These are phyloP conservation scores for Artibeus jamaicensis DNA, from an alignment of 2,797 vertebrate species.

Conservation along the genomic window DNA sequence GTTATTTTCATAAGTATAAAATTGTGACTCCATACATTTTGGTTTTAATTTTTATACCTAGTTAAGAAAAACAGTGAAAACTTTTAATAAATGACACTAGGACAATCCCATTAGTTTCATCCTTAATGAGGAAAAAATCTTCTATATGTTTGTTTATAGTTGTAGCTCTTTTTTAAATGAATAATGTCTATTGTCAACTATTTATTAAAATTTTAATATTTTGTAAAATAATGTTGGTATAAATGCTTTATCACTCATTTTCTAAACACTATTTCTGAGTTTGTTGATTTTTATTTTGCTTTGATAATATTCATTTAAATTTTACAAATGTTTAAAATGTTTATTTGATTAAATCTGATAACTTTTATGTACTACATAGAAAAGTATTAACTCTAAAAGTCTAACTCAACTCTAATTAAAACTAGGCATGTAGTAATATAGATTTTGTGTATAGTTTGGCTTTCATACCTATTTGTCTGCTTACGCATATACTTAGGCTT, in stretches of 20 bases:
- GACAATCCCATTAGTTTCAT: neutral
- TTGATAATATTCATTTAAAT: neutral
- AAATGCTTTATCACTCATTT: neutral
- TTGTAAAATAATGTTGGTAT: neutral
- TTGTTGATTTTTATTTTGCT: constrained; percentile 18
- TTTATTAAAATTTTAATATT: constrained; percentile 9
- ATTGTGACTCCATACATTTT: neutral
- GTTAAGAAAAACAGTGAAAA: neutral
- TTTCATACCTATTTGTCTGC: neutral
- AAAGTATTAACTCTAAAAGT: neutral
- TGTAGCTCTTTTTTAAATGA: neutral
- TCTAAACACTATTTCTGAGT: neutral
- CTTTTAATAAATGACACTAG: neutral
- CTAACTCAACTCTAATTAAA: neutral
- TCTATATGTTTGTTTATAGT: constrained; percentile 38
- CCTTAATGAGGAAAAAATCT: constrained; percentile 53
- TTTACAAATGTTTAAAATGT: neutral
- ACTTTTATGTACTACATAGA: neutral
- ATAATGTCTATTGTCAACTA: neutral
- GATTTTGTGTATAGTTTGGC: neutral
- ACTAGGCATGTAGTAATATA: neutral
- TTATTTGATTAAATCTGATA: neutral
- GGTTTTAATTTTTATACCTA: neutral
- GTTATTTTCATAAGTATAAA: neutral
- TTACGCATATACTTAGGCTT: neutral